phyloP scores from a whole-genome alignment of 2,113 vertebrate genomes.

The Seriola quinqueradiata region DNA sequence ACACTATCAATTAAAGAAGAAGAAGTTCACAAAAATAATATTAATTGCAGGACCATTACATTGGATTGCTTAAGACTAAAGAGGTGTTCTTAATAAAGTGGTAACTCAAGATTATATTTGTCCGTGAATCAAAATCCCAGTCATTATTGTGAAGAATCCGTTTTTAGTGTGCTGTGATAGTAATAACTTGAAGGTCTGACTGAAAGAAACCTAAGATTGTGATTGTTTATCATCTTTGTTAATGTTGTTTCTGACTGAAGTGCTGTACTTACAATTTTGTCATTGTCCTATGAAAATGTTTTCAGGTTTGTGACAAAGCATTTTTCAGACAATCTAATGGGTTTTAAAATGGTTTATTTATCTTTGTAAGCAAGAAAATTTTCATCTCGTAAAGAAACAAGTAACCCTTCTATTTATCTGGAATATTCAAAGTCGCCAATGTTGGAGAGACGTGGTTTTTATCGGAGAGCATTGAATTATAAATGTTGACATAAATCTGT shows the following conservation, averaged over 20 bases:
- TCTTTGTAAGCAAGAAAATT: neutral
- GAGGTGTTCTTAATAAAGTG: slow-evolving; percentile 9
- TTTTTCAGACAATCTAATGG: neutral
- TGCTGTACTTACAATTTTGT: neutral
- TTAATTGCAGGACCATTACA: neutral
- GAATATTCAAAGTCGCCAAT: neutral
- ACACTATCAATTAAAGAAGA: neutral
- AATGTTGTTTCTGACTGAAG: neutral
- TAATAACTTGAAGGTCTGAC: neutral
- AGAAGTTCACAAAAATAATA: neutral
- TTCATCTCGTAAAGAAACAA: neutral
- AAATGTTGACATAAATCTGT: neutral
- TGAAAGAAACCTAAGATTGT: neutral
- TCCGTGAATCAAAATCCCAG: neutral
- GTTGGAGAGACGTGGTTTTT: neutral
- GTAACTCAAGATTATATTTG: neutral
- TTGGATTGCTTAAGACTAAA: neutral
- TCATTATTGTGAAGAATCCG: neutral
- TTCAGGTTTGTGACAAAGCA: neutral
- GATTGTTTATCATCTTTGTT: neutral
- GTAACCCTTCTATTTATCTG: neutral
- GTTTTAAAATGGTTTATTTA: neutral
- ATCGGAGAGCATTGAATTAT: no score
- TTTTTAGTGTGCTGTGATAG: neutral
- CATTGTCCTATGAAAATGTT: neutral